Evolutionary conservation across 2,888 invertebrate species (phyloP), one percentile per base, ranked within the genome.

Genomic region (Bombylius major): DNA sequence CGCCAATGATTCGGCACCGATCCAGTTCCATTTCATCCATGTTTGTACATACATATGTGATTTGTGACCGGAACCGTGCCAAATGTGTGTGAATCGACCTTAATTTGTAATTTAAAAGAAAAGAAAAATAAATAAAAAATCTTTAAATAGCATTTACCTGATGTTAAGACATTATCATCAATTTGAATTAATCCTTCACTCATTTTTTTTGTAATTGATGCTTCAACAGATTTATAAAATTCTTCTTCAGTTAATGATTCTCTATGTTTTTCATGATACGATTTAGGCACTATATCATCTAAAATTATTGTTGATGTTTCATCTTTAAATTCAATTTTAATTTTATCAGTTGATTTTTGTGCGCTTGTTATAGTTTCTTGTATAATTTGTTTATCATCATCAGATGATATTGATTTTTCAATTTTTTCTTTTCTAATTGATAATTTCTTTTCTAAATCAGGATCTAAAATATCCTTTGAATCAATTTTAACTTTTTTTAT

Each of bases 241-340:
- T 72, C 70, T 8, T 70, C 74, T 61, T 73, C 69, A 47, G 71
- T 71, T n/a, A 72, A 63, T 33, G 71, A 68, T 57, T 73, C 69
- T 31, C 70, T 65, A 50, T 67, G 68, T 57, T 59, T 60, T 39
- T 69, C 69, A 36, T 65, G 58, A 52, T 66, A 56, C 36, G 64
- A 54, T 45, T 67, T 66, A 13, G 66, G 59, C 47, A 52, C 55
- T 7, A 67, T 60, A 34, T 63, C 61, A 14, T 56, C 49, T 45
- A 50, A 33, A 4, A 34, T 50, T 4, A 12, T 34, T 33, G 5
- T 12, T 4, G 33, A n/a, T 7, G 7, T 6, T 14, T 42, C 50
- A 36, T 50, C 61, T 51, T 64, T 62, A 48, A 63, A 63, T 46
- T 60, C 58, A 36, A 60, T 63, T 58, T 58, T 62, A 31, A 51